Evolutionary conservation across 2,797 vertebrate genomes (phyloP).

Genomic region (Acanthis flammea): DNA sequence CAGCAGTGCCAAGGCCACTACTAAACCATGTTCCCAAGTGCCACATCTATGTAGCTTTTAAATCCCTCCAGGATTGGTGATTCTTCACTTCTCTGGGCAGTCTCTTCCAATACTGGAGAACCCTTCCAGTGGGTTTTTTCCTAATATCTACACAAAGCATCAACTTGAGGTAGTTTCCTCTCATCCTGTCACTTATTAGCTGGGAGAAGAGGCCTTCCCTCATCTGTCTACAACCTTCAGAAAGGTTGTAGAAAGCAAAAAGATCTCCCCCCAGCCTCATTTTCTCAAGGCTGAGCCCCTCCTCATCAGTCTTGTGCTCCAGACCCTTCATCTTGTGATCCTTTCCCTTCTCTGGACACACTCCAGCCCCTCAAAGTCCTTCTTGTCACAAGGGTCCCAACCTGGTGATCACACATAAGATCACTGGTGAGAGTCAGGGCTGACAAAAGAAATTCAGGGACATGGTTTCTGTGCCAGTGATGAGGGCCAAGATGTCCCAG

Average conservation of each 20-base stretch:
- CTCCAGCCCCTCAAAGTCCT: background rate
- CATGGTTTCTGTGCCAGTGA: accelerated
- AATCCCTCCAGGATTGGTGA: background rate
- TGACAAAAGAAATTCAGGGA: background rate
- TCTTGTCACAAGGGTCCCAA: background rate
- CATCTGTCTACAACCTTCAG: background rate
- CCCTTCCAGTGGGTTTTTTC: background rate
- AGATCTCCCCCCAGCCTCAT: background rate
- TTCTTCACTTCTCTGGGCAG: background rate
- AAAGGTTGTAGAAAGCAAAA: background rate
- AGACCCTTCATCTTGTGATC: no score
- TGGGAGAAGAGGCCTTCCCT: background rate
- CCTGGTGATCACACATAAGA: no score
- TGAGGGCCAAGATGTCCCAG: background rate
- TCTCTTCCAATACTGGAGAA: background rate
- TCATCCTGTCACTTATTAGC: background rate
- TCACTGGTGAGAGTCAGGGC: background rate
- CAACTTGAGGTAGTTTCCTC: background rate
- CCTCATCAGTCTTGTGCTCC: background rate
- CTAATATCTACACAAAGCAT: background rate
- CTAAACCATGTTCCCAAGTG: background rate
- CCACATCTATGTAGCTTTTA: background rate
- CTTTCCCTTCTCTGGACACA: background rate
- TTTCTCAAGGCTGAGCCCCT: background rate
- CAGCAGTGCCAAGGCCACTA: background rate